These are phyloP conservation scores for Parasteatoda tepidariorum DNA, from an alignment of 1,140 invertebrate genomes.

Conservation along the genomic window DNA sequence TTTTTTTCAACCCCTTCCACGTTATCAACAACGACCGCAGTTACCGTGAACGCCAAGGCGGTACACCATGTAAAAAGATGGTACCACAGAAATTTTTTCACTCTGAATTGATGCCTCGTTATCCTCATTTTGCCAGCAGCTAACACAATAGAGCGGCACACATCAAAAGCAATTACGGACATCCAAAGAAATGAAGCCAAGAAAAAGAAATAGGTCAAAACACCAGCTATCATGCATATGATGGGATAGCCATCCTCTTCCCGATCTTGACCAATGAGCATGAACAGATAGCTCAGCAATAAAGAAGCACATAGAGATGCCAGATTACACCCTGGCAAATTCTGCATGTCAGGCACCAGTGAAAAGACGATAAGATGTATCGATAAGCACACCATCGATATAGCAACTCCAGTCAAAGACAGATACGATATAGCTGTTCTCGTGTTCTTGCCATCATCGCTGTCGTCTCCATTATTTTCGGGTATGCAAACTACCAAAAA, in stretches of 20 bases:
- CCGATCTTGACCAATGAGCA: slow-evolving; percentile 68
- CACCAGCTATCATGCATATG: slow-evolving; percentile 74
- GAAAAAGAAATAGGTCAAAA: slow-evolving; percentile 92
- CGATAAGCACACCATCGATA: slow-evolving; percentile 71
- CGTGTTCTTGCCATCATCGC: not conserved
- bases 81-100: slow-evolving; percentile 70
- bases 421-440: slow-evolving; percentile 67
- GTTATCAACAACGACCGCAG: slow-evolving; percentile 70
- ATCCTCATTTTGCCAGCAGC: slow-evolving; percentile 71
- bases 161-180: slow-evolving; percentile 95
- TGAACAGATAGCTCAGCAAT: slow-evolving; percentile 67
- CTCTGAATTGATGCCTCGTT: slow-evolving; percentile 66
- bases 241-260: not conserved
- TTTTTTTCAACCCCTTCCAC: slow-evolving; percentile 61
- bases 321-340: slow-evolving; percentile 68
- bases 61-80: slow-evolving; percentile 72
- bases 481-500: not conserved
- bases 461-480: not conserved
- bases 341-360: slow-evolving; percentile 70
- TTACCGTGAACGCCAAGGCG: slow-evolving; percentile 70
- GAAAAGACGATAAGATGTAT: slow-evolving; percentile 70
- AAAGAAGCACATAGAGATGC: slow-evolving; percentile 70
- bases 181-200: slow-evolving; percentile 96
- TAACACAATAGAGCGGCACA: slow-evolving; percentile 83
- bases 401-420: slow-evolving; percentile 68